A percentile compares a stretch with the other conserved stretches of the same genome.
These are phyloP conservation scores for Ennomos quercinarius DNA, from an alignment of 2,888 invertebrate genomes.

Conservation along the genomic window DNA sequence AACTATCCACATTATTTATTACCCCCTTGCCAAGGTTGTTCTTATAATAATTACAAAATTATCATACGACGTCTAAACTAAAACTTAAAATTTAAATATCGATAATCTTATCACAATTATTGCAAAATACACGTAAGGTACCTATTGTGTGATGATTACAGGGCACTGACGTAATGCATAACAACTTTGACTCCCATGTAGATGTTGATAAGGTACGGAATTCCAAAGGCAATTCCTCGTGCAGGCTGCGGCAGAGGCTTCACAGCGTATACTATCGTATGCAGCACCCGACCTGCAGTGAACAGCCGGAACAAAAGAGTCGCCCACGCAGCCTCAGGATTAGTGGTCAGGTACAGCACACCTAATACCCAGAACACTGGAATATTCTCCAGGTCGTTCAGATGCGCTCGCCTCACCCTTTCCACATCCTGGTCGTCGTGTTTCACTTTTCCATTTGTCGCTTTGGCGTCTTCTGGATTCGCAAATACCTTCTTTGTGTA, in stretches of 20 bases:
- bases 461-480: slow-evolving; percentile 67
- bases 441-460: slow-evolving; percentile 60
- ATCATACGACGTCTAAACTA: too few relatives aligned
- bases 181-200: slow-evolving; percentile 70
- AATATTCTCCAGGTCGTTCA: slow-evolving; percentile 90
- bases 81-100: neutral
- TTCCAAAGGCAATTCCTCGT: slow-evolving; percentile 59
- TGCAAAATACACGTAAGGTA: neutral
- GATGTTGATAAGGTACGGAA: slow-evolving; percentile 55
- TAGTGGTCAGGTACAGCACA: slow-evolving; percentile 85
- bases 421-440: slow-evolving; percentile 66
- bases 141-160: slow-evolving; percentile 40
- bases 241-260: slow-evolving; percentile 85
- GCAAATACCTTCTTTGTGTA: slow-evolving; percentile 56
- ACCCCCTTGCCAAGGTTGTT: too few relatives aligned
- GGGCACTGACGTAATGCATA: slow-evolving; percentile 51
- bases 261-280: slow-evolving; percentile 88
- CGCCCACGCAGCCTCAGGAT: slow-evolving; percentile 74
- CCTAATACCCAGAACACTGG: slow-evolving; percentile 87
- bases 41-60: too few relatives aligned
- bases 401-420: slow-evolving; percentile 83
- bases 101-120: slow-evolving; percentile 2
- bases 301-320: slow-evolving; percentile 78
- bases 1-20: too few relatives aligned
- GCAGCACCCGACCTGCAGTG: slow-evolving; percentile 83